Evolutionary conservation across 2,888 invertebrate species (phyloP).

Genomic region (Nemurella pictetii): DNA sequence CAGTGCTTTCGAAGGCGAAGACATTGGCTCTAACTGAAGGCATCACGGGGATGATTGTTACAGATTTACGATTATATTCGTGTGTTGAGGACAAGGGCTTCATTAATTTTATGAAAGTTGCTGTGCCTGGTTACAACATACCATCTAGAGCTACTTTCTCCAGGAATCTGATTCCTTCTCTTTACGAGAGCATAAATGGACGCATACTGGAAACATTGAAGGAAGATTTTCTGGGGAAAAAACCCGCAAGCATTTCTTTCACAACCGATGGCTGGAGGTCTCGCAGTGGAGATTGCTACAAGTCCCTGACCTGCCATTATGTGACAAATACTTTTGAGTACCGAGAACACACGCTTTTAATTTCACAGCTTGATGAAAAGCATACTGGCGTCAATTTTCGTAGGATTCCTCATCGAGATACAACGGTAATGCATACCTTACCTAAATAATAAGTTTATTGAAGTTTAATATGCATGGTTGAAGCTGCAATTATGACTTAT

Average conservation of each 20-base stretch:
- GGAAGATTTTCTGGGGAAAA: not conserved
- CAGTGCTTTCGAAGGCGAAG: not conserved
- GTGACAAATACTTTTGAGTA: not conserved
- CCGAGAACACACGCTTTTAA: not conserved
- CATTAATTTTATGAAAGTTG: not conserved
- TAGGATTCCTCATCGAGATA: slow-evolving; percentile 10
- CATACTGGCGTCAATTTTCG: slow-evolving; percentile 16
- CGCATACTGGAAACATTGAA: not conserved
- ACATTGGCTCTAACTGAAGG: not conserved
- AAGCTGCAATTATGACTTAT: not conserved
- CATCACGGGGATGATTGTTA: slow-evolving; percentile 9
- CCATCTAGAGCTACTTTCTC: slow-evolving; percentile 3
- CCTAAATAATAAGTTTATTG: not conserved
- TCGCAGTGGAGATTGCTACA: slow-evolving; percentile 16
- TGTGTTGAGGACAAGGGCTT: slow-evolving; percentile 15
- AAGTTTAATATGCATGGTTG: not conserved
- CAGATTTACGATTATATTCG: slow-evolving; percentile 1
- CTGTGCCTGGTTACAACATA: slow-evolving; percentile 4
- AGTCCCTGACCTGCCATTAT: slow-evolving; percentile 14
- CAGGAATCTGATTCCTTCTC: not conserved
- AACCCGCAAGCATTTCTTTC: not conserved
- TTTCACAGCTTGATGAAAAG: not conserved
- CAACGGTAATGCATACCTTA: not conserved
- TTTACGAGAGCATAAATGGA: not conserved
- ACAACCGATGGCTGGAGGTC: slow-evolving; percentile 25